phyloP scores from a whole-genome alignment of 2,797 vertebrate species.

The Amazona finschi region DNA sequence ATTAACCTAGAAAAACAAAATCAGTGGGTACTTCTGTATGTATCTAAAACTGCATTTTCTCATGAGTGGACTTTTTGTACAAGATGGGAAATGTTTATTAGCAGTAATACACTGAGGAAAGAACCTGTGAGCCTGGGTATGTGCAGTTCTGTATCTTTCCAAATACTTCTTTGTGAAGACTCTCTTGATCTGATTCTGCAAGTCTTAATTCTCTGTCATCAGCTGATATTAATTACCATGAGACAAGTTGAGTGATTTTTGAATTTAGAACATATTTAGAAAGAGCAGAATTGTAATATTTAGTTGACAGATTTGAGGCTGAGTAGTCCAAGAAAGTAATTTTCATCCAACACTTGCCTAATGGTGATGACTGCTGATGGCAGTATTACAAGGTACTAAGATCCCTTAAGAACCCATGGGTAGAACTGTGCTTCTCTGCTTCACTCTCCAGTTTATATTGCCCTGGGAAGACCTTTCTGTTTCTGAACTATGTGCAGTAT shows the following conservation, averaged over 20 bases:
- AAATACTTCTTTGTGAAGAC: neutral
- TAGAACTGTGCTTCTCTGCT: neutral
- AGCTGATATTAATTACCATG: neutral
- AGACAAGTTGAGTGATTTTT: neutral
- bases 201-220: neutral
- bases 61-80: neutral
- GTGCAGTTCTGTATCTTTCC: neutral
- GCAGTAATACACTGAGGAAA: neutral
- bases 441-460: neutral
- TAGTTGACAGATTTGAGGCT: neutral
- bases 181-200: neutral
- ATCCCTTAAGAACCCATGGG: neutral
- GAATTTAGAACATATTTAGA: neutral
- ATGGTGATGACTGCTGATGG: neutral
- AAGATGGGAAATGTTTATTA: neutral
- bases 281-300: neutral
- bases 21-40: neutral
- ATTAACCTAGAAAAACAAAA: neutral
- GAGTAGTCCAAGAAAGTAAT: neutral
- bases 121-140: neutral
- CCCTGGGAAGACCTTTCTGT: neutral
- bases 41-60: neutral
- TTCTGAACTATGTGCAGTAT: neutral
- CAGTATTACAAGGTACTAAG: neutral
- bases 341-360: neutral